Percentiles rank a stretch among this genome's conserved stretches.
Evolutionary conservation across 2,797 vertebrate genomes (phyloP).

Genomic region (Premnoplex brunnescens): DNA sequence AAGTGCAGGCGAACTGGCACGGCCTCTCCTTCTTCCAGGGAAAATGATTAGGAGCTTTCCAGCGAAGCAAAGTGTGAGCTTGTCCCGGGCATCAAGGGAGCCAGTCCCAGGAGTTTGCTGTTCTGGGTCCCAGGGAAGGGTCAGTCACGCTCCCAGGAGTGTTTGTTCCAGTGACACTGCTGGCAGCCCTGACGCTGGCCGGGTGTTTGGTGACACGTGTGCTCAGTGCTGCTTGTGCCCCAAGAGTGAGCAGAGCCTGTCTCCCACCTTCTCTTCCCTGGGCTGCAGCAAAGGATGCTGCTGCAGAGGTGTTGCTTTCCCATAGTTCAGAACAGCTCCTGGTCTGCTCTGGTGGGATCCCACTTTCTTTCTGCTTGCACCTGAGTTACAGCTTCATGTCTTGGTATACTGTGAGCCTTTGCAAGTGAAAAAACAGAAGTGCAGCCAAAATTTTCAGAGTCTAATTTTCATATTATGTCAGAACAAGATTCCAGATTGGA

Average conservation of each 20-base stretch:
- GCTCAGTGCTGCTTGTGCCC: background rate
- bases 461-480: conserved; percentile 65
- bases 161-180: background rate
- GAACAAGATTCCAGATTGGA: conserved; percentile 56
- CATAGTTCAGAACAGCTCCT: background rate
- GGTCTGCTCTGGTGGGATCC: background rate
- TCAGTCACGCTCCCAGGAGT: background rate
- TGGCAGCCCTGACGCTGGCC: fast-evolving
- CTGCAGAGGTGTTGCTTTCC: background rate
- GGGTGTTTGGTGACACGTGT: fast-evolving
- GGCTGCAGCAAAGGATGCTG: background rate
- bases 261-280: background rate
- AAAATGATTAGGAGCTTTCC: background rate
- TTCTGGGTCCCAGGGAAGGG: background rate
- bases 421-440: background rate
- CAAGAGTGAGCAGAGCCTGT: background rate
- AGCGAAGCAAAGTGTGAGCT: background rate
- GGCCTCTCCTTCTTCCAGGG: background rate
- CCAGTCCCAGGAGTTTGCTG: background rate
- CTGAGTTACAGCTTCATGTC: background rate
- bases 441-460: conserved; percentile 28
- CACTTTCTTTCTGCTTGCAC: background rate
- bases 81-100: background rate
- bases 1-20: conserved; percentile 12
- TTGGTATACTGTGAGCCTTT: background rate